Base-by-base conservation (phyloP, 2,888 invertebrate species). In the Ophion ellenae region DNA sequence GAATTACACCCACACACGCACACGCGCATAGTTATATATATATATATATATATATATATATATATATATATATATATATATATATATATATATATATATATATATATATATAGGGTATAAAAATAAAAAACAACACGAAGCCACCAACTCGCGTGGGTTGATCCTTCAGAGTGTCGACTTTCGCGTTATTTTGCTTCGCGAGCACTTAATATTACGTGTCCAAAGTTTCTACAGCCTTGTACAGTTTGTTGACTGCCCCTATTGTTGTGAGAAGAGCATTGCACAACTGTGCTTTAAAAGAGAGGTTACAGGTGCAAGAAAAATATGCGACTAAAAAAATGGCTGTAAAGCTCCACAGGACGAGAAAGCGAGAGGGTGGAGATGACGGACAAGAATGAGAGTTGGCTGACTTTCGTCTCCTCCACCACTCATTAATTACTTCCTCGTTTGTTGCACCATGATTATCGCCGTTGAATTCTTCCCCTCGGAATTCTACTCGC, bases 391-490 rank as follows among this genome's bases (percentile, higher is more conserved):
- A 32, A 10, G n/a, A 14, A 59, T 36, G 57, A 45, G 32, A n/a
- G 53, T 64, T 76, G 17, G 10, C 20, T 20, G 32, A 28, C 11
- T 78, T 59, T 63, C 45, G 11, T 76, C 59, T 71, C 20, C 10
- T 40, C 47, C 71, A 32, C 36, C 32, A 75, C 78, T 78, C 75
- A 57, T 75, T 85, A 85, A 85, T 85, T 78, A 82, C 85, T 70
- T 82, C 47, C 73, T 80, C 75, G 66, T 79, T 85, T 78, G 69
- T 79, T 64, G 67, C 69, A 57, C 45, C 63, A 78, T 79, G 79
- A 85, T 82, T 82, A 85, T 81, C 70, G 47, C 69, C 11, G 47
- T 74, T 77, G 32, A 45, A 63, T 59, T 32, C 66, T 67, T 24
- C 47, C n/a, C 20, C 69, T 61, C n/a, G 61, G 20, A n/a, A 75